phyloP scores from a whole-genome alignment of 2,888 invertebrate species.

The Nowickia ferox region DNA sequence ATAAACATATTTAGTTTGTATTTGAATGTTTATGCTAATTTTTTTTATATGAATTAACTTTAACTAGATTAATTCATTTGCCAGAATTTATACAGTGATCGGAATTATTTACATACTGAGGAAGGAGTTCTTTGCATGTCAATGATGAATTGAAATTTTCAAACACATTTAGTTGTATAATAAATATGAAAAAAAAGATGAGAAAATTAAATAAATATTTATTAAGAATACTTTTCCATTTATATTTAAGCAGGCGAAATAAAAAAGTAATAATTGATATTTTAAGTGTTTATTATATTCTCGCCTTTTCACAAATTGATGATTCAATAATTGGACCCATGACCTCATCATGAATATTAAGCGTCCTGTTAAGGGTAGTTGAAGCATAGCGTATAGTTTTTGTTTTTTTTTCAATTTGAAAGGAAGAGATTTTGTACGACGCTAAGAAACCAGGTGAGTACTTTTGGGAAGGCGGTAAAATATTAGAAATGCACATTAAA shows the following conservation, averaged over 20 bases:
- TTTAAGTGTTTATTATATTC: slow-evolving; percentile 14
- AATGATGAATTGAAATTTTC: slow-evolving; percentile 26
- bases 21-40: background rate
- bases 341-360: slow-evolving; percentile 65
- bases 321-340: slow-evolving; percentile 36
- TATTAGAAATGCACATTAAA: no score
- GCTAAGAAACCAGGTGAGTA: slow-evolving; percentile 11
- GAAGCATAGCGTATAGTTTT: background rate
- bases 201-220: background rate
- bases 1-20: background rate
- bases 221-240: background rate
- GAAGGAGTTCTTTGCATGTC: slow-evolving; percentile 7
- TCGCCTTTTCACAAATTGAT: slow-evolving; percentile 20
- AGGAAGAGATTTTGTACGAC: slow-evolving; percentile 10
- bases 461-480: background rate
- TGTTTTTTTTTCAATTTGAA: background rate
- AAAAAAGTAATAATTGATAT: slow-evolving; percentile 15
- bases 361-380: slow-evolving; percentile 52
- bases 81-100: slow-evolving; percentile 40
- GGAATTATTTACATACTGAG: background rate
- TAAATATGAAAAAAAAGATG: background rate
- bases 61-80: slow-evolving; percentile 41
- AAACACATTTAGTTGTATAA: background rate
- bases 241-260: background rate
- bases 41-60: background rate